A percentile compares a stretch with the other conserved stretches of the same genome.
These are phyloP conservation scores for Trichogramma dendrolimi DNA, from an alignment of 2,888 invertebrate genomes.

Conservation along the genomic window DNA sequence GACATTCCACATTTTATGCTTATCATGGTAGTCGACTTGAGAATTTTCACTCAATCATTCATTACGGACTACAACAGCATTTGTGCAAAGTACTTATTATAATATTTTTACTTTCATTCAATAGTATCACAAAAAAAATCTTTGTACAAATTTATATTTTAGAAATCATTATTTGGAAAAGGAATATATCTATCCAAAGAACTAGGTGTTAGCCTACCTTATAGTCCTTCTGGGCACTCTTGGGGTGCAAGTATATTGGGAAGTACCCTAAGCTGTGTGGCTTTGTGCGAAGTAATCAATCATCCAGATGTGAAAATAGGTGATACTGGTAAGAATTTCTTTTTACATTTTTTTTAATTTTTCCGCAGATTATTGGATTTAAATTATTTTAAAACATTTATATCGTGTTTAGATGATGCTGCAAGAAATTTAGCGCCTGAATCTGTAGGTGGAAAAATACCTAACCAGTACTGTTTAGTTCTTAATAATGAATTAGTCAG, in stretches of 20 bases:
- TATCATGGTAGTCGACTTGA: slow-evolving; percentile 79
- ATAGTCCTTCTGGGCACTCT: slow-evolving; percentile 69
- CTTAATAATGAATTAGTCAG: slow-evolving; percentile 72
- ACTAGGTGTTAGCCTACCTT: slow-evolving; percentile 66
- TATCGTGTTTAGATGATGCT: slow-evolving; percentile 34
- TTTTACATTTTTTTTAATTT: not conserved
- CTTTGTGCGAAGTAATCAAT: slow-evolving; percentile 75
- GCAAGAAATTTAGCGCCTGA: slow-evolving; percentile 40
- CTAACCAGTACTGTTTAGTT: slow-evolving; percentile 69
- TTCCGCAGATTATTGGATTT: not conserved
- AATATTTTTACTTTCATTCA: slow-evolving; percentile 14
- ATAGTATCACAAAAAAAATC: slow-evolving; percentile 4
- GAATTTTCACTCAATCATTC: slow-evolving; percentile 76
- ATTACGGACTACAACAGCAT: slow-evolving; percentile 73
- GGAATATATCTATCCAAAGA: slow-evolving; percentile 75
- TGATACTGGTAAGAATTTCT: slow-evolving; percentile 38
- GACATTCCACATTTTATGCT: slow-evolving; percentile 62
- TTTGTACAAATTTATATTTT: slow-evolving; percentile 9
- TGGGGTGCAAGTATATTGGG: slow-evolving; percentile 77
- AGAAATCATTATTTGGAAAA: slow-evolving; percentile 63
- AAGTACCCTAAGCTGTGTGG: slow-evolving; percentile 71
- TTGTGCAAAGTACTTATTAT: slow-evolving; percentile 58
- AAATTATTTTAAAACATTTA: slow-evolving; percentile 7
- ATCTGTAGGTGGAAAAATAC: slow-evolving; percentile 54
- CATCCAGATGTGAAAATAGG: slow-evolving; percentile 59